phyloP scores from a whole-genome alignment of 2,113 vertebrate genomes.

The Sclerurus mexicanus region DNA sequence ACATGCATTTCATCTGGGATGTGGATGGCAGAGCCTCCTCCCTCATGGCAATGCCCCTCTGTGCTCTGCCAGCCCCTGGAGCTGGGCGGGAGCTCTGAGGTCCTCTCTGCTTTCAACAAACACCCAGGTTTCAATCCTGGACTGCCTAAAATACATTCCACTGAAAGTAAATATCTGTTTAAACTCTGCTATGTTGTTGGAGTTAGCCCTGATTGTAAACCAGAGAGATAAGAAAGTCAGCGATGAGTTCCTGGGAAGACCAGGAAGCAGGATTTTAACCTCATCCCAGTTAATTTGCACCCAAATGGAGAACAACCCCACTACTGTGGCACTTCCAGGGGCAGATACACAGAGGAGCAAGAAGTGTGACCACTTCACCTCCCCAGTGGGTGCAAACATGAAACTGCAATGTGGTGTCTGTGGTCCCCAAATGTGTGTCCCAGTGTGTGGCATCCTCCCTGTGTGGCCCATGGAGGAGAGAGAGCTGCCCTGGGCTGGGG shows the following conservation, averaged over 20 bases:
- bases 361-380: constrained; percentile 15
- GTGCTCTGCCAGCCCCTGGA: neutral
- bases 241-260: neutral
- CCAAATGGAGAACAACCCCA: neutral
- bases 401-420: constrained; percentile 4
- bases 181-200: neutral
- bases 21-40: neutral
- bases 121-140: neutral
- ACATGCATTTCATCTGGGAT: neutral
- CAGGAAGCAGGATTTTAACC: neutral
- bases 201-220: neutral
- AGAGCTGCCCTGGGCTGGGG: neutral
- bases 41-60: accelerated
- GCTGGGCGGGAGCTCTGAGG: neutral
- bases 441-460: neutral
- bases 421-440: neutral
- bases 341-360: neutral
- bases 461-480: accelerated
- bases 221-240: neutral
- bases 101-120: neutral
- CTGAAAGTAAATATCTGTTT: neutral
- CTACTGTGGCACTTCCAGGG: neutral
- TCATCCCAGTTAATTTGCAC: neutral
- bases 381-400: neutral
- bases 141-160: neutral